Evolutionary conservation across 1,140 invertebrate species (phyloP).

Genomic region (Caenorhabditis elegans): DNA sequence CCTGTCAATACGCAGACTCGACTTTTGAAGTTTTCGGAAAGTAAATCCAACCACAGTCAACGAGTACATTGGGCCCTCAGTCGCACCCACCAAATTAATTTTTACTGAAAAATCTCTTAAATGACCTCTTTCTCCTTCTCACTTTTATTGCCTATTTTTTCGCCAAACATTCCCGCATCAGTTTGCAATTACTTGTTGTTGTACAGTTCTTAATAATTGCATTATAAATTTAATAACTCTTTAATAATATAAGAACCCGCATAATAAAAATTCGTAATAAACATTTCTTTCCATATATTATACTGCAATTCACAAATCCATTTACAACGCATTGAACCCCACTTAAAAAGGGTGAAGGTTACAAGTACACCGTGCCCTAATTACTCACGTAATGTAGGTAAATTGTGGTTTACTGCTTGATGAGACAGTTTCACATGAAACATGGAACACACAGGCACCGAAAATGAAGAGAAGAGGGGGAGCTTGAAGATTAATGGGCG

Average conservation of each 20-base stretch:
- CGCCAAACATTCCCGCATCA: not conserved
- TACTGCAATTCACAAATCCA: not conserved
- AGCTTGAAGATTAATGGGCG: constrained; percentile 28
- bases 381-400: not conserved
- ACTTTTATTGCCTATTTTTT: not conserved
- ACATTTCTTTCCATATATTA: not conserved
- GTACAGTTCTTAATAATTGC: constrained; percentile 5
- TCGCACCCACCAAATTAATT: constrained; percentile 24
- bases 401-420: not conserved
- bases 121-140: constrained; percentile 13
- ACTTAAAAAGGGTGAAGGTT: not conserved
- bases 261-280: not conserved
- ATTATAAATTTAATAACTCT: too few species aligned
- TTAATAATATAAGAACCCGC: too few species aligned
- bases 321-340: not conserved
- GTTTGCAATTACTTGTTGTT: constrained; percentile 1
- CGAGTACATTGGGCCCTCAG: not conserved
- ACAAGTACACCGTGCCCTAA: not conserved
- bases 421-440: not conserved
- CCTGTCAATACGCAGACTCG: constrained; percentile 65
- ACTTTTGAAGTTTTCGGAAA: constrained; percentile 65
- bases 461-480: not conserved
- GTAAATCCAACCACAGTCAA: not conserved
- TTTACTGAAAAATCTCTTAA: constrained; percentile 32
- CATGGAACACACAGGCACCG: constrained; percentile 27